Evolutionary conservation across 2,888 invertebrate genomes (phyloP), one percentile per base, ranked within the genome.

Genomic region (Drosophila emarginata): DNA sequence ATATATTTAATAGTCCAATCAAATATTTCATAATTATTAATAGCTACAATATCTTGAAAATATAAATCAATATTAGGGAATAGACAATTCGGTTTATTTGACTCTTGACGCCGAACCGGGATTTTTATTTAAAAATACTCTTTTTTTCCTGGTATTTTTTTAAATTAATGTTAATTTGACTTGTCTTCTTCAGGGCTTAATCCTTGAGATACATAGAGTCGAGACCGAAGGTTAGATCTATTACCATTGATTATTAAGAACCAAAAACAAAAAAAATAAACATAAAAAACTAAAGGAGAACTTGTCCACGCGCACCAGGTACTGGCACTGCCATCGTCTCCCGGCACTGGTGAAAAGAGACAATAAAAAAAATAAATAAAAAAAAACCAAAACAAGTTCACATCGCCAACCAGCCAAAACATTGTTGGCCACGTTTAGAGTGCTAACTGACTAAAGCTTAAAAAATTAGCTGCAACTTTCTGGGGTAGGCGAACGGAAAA

Each of bases 401-500:
- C 71, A 64, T 40, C 53, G 23, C 28, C 14, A 37, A 37, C 28
- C 14, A 37, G 45, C 14, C 51, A 51, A 40, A 65, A 51, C 73
- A 52, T 18, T 62, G 50, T 21, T 70, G 52, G 65, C 64, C 76
- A 76, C 72, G 70, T 36, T 40, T 53, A 39, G 67, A 72, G 88
- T 88, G 87, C 79, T 88, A 87, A 88, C 76, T 87, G 70, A 87
- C 65, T 56, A 59, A 36, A 51, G 32, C 61, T 58, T 50, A 75
- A 51, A 74, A 74, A 74, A 81, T 87, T 76, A 74, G 71, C 54
- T 56, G 56, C 59, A 75, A 75, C 64, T 65, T 64, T 64, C n/a
- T 56, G 64, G 67, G 60, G 39, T 45, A 45, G 45, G 45, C 14
- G 18, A 11, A 12, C 18, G 4, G 15, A 40, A 71, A 73, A 71